These are phyloP conservation scores for Epinephelus awoara DNA, from an alignment of 2,797 vertebrate species.

Conservation along the genomic window DNA sequence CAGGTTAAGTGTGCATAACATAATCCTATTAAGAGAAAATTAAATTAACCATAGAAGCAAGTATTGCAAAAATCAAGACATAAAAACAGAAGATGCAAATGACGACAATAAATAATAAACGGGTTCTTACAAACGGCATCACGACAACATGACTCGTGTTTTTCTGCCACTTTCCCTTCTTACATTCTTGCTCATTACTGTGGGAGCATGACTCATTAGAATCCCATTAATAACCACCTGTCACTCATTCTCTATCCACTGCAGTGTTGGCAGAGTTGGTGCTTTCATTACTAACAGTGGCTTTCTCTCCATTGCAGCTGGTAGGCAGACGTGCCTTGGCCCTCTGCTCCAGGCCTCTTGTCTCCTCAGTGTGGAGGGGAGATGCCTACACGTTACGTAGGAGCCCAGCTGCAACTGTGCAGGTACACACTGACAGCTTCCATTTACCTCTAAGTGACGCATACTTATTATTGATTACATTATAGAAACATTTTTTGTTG, in stretches of 20 bases:
- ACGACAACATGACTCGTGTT: background rate
- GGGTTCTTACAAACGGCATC: background rate
- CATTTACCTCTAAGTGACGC: background rate
- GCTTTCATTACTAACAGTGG: constrained; percentile 4
- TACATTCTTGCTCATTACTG: background rate
- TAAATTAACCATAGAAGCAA: no score
- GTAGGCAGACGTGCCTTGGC: constrained; percentile 79
- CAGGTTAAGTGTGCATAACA: no score
- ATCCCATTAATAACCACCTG: constrained; percentile 7
- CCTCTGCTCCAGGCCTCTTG: constrained; percentile 74
- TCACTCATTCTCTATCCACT: constrained; percentile 1
- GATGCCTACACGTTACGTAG: constrained; percentile 64
- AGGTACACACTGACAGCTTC: constrained; percentile 66
- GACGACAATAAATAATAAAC: background rate
- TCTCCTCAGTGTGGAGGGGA: constrained; percentile 64
- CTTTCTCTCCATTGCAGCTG: constrained; percentile 65
- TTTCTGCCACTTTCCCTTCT: background rate
- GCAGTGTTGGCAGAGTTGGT: constrained; percentile 1
- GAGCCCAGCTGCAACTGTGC: constrained; percentile 64
- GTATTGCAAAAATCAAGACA: no score
- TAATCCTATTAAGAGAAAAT: no score
- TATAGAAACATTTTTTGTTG: background rate
- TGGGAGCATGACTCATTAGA: background rate
- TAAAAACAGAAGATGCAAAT: background rate
- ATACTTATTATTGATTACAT: background rate